A percentile compares a stretch with the other conserved stretches of the same genome.
Conservation (phyloP, 2,888 invertebrate species). For the Pilophorus perplexus region DNA sequence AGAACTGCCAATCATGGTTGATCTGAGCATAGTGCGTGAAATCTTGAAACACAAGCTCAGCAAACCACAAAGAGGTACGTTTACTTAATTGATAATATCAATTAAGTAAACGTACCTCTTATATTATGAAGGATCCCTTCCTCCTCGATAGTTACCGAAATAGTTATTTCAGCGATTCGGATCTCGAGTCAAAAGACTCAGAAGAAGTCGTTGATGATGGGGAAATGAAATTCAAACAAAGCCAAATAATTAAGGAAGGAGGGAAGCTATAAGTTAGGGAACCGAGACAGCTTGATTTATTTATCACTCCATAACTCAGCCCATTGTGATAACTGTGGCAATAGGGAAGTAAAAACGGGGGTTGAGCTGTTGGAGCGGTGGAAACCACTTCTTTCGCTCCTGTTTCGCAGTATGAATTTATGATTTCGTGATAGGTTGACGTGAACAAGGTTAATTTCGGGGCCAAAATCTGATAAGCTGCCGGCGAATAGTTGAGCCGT, state of each 20-base stretch:
- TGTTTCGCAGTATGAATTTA: conserved; percentile 11
- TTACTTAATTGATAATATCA: too few relatives aligned
- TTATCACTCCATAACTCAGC: conserved; percentile 4
- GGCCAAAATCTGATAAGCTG: background rate
- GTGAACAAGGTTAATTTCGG: conserved; percentile 1
- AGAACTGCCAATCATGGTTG: too few relatives aligned
- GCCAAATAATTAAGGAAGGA: conserved; percentile 18
- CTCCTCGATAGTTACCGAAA: too few relatives aligned
- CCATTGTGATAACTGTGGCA: conserved; percentile 3
- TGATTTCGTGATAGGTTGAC: conserved; percentile 16
- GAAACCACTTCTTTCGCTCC: background rate
- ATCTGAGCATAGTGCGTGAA: too few relatives aligned
- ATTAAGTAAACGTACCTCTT: too few relatives aligned
- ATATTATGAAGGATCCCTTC: too few relatives aligned
- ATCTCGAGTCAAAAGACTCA: too few relatives aligned
- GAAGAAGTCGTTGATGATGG: conserved; percentile 7
- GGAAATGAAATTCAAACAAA: conserved; percentile 20
- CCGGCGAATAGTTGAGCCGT: conserved; percentile 1
- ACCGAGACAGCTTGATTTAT: conserved; percentile 11
- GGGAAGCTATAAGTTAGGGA: background rate
- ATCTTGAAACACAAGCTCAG: too few relatives aligned
- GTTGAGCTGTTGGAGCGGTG: conserved; percentile 9
- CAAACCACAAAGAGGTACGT: too few relatives aligned
- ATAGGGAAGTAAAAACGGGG: too few relatives aligned
- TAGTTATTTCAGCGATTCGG: too few relatives aligned